Evolutionary conservation across 2,113 vertebrate species (phyloP), one percentile per base, ranked within the genome.

Genomic region (Neogobius melanostomus): DNA sequence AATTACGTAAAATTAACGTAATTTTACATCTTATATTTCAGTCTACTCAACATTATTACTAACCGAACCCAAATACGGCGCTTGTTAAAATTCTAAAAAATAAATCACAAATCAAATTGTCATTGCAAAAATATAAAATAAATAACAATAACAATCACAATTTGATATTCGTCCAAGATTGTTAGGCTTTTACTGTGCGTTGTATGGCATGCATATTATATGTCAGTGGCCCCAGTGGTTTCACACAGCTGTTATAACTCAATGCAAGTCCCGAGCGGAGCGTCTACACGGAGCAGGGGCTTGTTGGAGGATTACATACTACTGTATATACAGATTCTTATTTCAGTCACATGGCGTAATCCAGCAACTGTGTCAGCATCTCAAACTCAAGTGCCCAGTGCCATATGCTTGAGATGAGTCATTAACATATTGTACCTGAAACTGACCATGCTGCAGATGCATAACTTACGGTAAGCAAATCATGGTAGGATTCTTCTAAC

Each of bases 221-320:
- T 64, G 17, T 52, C 28, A 11, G 8, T 49, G 16, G 17, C n/a
- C 9, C 17, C 11, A 42, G 10, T 43, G 46, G 46, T 64, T 84
- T 66, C 63, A 49, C 64, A 77, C 71, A 82, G 77, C 65, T 76
- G 74, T 45, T 46, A 48, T 5, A 4, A 66, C 8, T 47, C 59
- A 17, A 69, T 61, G 5, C 65, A 52, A 45, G 43, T 21, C 21
- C 21, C 21, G 21, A 21, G 21, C 21, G 21, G 21, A 21, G 21
- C 14, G 5, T 17, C 11, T 64, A 46, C n/a, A 17, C 11, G 15
- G 50, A 73, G 61, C 53, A 50, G 14, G 56, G 2, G 9, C 54
- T 53, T n/a, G 67, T 69, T 61, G 72, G 65, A 65, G 15, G 10
- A 4, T 56, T 11, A 21, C 9, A 56, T 56, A 56, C 52, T 10